Base-by-base conservation (phyloP, 2,113 vertebrate genomes). In the Nesoenas mayeri region DNA sequence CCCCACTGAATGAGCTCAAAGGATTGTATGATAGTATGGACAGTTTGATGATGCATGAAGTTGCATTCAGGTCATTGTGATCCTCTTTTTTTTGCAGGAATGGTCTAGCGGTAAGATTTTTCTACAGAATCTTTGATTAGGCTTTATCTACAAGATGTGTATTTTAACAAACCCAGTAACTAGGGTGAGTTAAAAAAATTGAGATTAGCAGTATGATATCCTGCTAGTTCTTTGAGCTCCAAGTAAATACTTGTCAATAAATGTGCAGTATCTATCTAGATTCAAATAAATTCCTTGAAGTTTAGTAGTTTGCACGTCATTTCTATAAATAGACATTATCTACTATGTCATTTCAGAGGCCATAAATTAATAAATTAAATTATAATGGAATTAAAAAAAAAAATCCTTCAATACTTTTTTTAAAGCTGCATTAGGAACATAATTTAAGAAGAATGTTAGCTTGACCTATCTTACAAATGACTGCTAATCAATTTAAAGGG, bases 151-250 rank as follows among this genome's bases (percentile, higher is more conserved):
- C 72, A 95, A 94, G 67, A 56, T 67, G 38, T 74, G 56, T 83
- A 89, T 93, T 94, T 96, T 97, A 93, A 96, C 54, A 93, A 83
- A 91, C 40, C 36, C 31, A 81, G 95, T 97, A 96, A 79, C 40
- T 92, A 89, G 85, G 72, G 73, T 22, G 24, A 85, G 96, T 96
- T 96, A 66, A 77, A 80, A 91, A 95, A 87, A 81, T 57, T 85
- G 80, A 96, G 83, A 94, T 89, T 81, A 96, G 60, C 75, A 77
- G 25, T 64, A 90, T 95, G 67, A 96, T 97, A 95, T 85, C 53
- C 34, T 93, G 77, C 53, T 70, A 89, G 66, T 88, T 96, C 40
- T 95, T 75, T 95, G 60, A 94, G 57, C 51, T 92, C 47, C n/a
- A 93, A 42, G 96, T 95, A 96, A 96, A 92, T 86, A 50, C 48